A percentile compares a stretch with the other conserved stretches of the same genome.
phyloP scores from a whole-genome alignment of 2,888 invertebrate species.

The Therioaphis trifolii region DNA sequence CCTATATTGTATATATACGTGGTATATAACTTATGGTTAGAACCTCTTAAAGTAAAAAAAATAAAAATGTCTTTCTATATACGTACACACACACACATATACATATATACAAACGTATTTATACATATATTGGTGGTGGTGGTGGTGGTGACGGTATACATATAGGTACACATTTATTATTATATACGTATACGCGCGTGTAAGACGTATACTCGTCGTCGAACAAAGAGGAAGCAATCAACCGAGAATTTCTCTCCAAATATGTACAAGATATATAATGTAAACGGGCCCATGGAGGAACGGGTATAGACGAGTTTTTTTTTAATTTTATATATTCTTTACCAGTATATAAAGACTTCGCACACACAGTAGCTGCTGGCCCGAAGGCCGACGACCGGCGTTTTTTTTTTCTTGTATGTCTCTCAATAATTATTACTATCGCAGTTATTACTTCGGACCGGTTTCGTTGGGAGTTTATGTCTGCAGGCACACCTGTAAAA shows the following conservation, averaged over 20 bases:
- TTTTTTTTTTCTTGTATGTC: neutral
- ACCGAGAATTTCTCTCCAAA: conserved; percentile 57
- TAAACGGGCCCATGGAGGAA: neutral
- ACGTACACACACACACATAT: neutral
- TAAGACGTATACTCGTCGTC: conserved; percentile 3
- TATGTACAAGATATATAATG: conserved; percentile 37
- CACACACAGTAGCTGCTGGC: conserved; percentile 53
- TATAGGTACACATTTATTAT: neutral
- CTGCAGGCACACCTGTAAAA: conserved; percentile 59
- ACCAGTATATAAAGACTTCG: conserved; percentile 37
- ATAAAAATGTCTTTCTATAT: neutral
- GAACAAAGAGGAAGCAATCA: conserved; percentile 53
- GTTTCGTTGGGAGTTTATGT: conserved; percentile 57
- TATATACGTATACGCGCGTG: neutral
- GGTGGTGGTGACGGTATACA: too few species aligned
- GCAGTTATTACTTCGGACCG: conserved; percentile 59
- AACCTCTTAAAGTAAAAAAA: neutral
- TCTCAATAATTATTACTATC: conserved; percentile 60
- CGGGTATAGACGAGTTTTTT: conserved; percentile 47
- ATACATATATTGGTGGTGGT: neutral
- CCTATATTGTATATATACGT: too few species aligned
- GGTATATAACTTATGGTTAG: neutral
- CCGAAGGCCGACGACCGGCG: conserved; percentile 60
- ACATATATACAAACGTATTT: neutral
- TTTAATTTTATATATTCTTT: conserved; percentile 38